A percentile compares a stretch with the other conserved stretches of the same genome.
phyloP scores from a whole-genome alignment of 2,797 vertebrate species.

The Parauchenoglanis punctatus region DNA sequence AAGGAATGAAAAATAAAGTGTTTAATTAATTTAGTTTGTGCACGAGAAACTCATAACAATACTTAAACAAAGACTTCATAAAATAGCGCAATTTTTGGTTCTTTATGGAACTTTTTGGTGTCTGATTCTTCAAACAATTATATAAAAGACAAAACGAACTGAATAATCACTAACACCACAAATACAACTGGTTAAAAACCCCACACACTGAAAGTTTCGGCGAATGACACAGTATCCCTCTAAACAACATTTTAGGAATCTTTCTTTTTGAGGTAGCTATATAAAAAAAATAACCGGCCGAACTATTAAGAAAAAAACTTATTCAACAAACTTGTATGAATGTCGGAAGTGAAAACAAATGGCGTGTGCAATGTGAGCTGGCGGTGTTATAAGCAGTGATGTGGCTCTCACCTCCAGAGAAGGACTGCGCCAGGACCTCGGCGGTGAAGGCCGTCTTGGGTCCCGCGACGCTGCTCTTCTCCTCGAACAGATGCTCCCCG shows the following conservation, averaged over 20 bases:
- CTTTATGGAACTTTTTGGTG: not conserved
- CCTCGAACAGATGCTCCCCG: slow-evolving; percentile 89
- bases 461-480: slow-evolving; percentile 79
- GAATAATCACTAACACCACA: not conserved
- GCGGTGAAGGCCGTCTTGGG: slow-evolving; percentile 96
- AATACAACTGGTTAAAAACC: not conserved
- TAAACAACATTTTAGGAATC: not conserved
- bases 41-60: no score
- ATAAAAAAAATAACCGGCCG: not conserved
- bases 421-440: slow-evolving; percentile 93
- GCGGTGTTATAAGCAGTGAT: not conserved
- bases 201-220: no score
- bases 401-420: slow-evolving; percentile 88
- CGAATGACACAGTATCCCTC: not conserved
- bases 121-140: not conserved
- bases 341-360: not conserved
- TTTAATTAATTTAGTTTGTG: not conserved
- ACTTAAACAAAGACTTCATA: no score
- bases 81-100: not conserved
- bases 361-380: not conserved
- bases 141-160: not conserved
- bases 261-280: not conserved
- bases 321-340: not conserved
- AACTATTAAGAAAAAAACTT: not conserved
- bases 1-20: not conserved